Conservation (phyloP, 1,140 invertebrate species). For the Plutomurus gul region DNA sequence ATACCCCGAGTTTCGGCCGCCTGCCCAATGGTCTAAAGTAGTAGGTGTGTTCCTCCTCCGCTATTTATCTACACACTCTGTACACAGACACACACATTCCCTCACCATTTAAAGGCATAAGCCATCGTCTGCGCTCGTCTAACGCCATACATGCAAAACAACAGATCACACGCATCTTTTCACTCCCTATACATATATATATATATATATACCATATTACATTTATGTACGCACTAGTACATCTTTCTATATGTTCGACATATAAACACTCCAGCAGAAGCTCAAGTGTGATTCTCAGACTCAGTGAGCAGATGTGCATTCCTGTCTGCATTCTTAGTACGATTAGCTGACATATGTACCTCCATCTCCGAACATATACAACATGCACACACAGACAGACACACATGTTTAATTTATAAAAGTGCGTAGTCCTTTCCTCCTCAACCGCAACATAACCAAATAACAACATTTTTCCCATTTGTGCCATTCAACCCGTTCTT, state of each 20-base stretch:
- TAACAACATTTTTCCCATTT: neutral
- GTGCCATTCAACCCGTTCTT: neutral
- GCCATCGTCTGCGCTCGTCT: neutral
- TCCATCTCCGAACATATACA: neutral
- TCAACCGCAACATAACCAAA: neutral
- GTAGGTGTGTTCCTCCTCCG: conserved; percentile 56
- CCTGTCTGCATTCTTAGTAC: too few species aligned
- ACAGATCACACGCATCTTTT: neutral
- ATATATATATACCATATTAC: too few species aligned
- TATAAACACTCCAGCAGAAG: too few species aligned
- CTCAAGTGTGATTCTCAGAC: too few species aligned
- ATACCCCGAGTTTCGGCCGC: conserved; percentile 60
- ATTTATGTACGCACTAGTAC: too few species aligned
- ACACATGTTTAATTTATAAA: neutral
- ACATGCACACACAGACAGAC: neutral
- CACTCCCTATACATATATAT: too few species aligned
- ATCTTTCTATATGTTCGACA: neutral
- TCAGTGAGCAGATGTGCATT: neutral
- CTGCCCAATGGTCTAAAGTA: conserved; percentile 63
- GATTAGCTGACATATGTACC: too few species aligned
- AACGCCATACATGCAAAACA: neutral
- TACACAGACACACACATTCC: neutral
- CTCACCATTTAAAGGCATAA: neutral
- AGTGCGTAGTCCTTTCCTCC: neutral
- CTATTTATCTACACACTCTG: neutral